Conservation (phyloP, 2,888 invertebrate genomes). For the Phaedon cochleariae region DNA sequence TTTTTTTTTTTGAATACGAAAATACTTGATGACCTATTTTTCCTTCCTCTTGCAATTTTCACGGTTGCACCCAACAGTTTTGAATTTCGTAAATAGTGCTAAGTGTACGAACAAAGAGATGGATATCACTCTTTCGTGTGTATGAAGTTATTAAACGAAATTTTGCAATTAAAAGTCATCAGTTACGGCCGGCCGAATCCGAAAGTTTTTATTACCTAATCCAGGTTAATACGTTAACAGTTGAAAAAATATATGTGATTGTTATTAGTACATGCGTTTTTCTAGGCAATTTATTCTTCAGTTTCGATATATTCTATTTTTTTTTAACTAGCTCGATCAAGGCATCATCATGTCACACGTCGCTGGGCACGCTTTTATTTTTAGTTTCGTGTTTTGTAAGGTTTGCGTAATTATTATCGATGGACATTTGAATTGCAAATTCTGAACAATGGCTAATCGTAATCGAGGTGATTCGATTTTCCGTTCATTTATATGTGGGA, state of each 20-base stretch:
- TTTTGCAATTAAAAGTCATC: conserved; percentile 52
- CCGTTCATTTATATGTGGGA: not conserved
- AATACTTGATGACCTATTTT: conserved; percentile 4
- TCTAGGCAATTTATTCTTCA: conserved; percentile 26
- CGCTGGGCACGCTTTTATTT: conserved; percentile 32
- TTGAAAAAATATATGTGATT: conserved; percentile 45
- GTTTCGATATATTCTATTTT: conserved; percentile 24
- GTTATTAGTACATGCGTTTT: conserved; percentile 28
- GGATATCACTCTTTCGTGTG: not conserved
- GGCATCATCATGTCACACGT: conserved; percentile 36
- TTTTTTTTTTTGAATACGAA: not conserved
- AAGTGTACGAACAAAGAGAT: conserved; percentile 27
- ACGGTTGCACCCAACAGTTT: conserved; percentile 21
- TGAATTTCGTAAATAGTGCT: conserved; percentile 27
- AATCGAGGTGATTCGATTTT: not conserved
- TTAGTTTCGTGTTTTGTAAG: conserved; percentile 29
- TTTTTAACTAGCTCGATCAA: conserved; percentile 24
- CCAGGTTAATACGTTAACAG: conserved; percentile 58
- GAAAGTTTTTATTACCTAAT: conserved; percentile 59
- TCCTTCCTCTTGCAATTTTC: conserved; percentile 6
- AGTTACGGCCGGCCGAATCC: conserved; percentile 52
- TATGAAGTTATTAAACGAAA: conserved; percentile 46
- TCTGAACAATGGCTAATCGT: conserved; percentile 12
- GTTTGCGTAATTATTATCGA: conserved; percentile 33
- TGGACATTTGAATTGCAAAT: conserved; percentile 36